Evolutionary conservation across 2,888 invertebrate genomes (phyloP).

Genomic region (Acanthosepion lycidas): DNA sequence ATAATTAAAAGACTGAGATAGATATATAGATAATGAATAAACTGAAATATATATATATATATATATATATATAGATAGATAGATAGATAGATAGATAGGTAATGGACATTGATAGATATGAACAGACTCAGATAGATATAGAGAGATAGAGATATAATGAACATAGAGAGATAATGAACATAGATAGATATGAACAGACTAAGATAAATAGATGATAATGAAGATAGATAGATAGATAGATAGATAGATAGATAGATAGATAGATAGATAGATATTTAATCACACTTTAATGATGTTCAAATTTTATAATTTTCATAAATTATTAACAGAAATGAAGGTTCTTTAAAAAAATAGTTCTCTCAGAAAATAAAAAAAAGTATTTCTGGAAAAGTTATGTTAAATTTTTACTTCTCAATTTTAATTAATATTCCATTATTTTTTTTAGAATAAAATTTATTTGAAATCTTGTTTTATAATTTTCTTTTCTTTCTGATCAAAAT

Average conservation of each 20-base stretch:
- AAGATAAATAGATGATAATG: background rate
- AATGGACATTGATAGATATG: too few relatives aligned
- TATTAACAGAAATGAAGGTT: background rate
- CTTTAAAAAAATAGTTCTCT: background rate
- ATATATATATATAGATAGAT: background rate
- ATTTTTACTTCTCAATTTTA: background rate
- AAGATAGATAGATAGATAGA: background rate
- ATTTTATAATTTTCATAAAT: background rate
- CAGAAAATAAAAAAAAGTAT: background rate
- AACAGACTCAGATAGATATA: too few relatives aligned
- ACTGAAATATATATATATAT: background rate
- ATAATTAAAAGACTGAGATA: background rate
- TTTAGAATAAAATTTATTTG: background rate
- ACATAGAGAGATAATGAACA: too few relatives aligned
- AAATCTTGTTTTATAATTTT: background rate
- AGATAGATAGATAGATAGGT: too few relatives aligned
- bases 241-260: background rate
- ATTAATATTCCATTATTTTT: background rate
- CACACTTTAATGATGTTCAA: background rate
- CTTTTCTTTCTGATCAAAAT: background rate
- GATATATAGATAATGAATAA: background rate
- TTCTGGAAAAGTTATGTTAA: too few relatives aligned
- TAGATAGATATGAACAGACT: too few relatives aligned
- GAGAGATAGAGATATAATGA: too few relatives aligned
- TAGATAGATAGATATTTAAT: background rate